A percentile compares a stretch with the other conserved stretches of the same genome.
phyloP scores from a whole-genome alignment of 2,888 invertebrate genomes.

The Brenthis hecate region DNA sequence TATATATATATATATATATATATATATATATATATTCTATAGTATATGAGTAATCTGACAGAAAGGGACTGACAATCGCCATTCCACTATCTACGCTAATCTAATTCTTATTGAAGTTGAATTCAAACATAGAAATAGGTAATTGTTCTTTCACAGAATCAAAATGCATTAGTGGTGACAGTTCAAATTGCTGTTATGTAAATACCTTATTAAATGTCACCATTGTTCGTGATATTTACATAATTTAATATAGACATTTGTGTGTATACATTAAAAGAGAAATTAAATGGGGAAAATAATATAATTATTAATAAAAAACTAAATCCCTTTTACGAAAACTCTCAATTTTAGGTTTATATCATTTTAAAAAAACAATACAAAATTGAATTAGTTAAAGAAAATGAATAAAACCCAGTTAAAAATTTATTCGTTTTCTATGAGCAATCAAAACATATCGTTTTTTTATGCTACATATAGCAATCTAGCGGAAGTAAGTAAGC shows the following conservation, averaged over 20 bases:
- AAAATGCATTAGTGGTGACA: not conserved
- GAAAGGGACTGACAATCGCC: not conserved
- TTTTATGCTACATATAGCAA: conserved; percentile 44
- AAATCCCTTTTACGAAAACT: no score
- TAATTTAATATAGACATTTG: no score
- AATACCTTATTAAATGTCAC: not conserved
- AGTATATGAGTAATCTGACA: no score
- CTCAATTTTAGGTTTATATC: not conserved
- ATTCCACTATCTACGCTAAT: not conserved
- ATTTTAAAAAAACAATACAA: not conserved
- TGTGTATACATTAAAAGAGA: no score
- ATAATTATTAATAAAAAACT: no score
- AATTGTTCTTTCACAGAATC: not conserved
- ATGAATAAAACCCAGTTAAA: conserved; percentile 13
- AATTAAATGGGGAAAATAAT: no score
- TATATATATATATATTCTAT: no score
- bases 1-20: no score
- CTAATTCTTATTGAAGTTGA: not conserved
- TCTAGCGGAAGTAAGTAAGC: conserved; percentile 53
- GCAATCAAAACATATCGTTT: conserved; percentile 35
- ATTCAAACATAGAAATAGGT: not conserved
- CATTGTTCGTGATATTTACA: not conserved
- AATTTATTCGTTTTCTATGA: conserved; percentile 19
- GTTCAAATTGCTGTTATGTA: not conserved
- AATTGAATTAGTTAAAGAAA: not conserved